Percentiles rank a stretch among this genome's conserved stretches.
phyloP scores from a whole-genome alignment of 2,888 invertebrate species.

The Epistrophella euchroma region DNA sequence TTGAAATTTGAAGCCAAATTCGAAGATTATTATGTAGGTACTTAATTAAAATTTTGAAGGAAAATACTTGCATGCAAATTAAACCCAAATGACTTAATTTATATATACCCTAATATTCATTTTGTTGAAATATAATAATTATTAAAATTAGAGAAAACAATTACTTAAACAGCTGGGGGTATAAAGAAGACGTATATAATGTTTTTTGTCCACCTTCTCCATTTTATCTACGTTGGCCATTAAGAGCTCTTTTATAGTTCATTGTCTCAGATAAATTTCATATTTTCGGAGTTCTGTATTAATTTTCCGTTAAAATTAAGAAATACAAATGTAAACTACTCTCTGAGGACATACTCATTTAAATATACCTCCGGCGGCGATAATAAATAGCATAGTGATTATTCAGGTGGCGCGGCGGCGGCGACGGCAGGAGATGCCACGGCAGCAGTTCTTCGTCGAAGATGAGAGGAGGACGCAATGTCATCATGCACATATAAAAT shows the following conservation, averaged over 20 bases:
- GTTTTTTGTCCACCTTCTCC: background rate
- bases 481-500: background rate
- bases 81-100: background rate
- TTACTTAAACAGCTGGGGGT: background rate
- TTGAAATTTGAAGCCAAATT: too few relatives aligned
- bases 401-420: conserved; percentile 34
- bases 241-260: conserved; percentile 14
- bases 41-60: background rate
- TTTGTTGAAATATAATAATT: background rate
- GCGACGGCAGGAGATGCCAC: background rate
- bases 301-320: conserved; percentile 46
- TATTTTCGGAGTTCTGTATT: conserved; percentile 47
- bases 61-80: background rate
- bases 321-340: conserved; percentile 45
- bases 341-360: conserved; percentile 70
- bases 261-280: conserved; percentile 60
- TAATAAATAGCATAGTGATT: conserved; percentile 70
- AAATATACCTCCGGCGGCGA: conserved; percentile 68
- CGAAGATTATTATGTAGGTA: background rate
- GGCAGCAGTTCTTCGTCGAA: background rate
- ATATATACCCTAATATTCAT: background rate
- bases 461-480: background rate
- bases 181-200: background rate
- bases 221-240: background rate
- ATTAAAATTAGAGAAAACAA: background rate